These are phyloP conservation scores for Allophyes oxyacanthae DNA, from an alignment of 2,888 invertebrate species.

Conservation along the genomic window DNA sequence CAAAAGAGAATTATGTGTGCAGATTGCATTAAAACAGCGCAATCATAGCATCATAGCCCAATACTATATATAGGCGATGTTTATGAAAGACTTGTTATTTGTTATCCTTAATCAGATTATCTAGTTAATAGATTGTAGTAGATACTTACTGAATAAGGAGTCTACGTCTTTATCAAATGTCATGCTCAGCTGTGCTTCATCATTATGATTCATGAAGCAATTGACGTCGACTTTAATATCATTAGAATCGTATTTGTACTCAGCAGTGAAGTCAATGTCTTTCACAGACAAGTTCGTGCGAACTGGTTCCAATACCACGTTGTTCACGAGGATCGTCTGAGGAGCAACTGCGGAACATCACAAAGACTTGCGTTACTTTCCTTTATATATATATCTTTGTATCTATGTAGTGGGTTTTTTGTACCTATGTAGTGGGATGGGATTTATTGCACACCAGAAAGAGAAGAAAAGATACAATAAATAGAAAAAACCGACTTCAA, in stretches of 20 bases:
- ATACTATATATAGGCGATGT: no score
- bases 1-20: no score
- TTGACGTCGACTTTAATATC: constrained; percentile 12
- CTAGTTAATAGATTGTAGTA: neutral
- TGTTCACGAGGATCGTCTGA: constrained; percentile 34
- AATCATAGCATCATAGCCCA: no score
- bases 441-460: no score
- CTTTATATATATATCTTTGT: no score
- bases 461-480: no score
- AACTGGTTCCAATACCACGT: constrained; percentile 4
- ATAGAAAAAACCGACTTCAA: no score
- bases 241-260: constrained; percentile 20
- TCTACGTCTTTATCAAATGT: constrained; percentile 1
- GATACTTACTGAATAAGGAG: constrained; percentile 1
- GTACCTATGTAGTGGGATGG: no score
- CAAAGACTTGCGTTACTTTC: neutral
- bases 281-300: constrained; percentile 10
- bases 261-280: constrained; percentile 5
- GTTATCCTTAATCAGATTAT: no score
- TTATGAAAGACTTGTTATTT: no score
- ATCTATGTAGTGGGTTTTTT: no score
- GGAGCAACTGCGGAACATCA: constrained; percentile 3
- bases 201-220: neutral
- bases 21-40: no score
- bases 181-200: neutral